Percentiles rank a stretch among this genome's conserved stretches.
These are phyloP conservation scores for Sylvia borin DNA, from an alignment of 2,797 vertebrate species.

Conservation along the genomic window DNA sequence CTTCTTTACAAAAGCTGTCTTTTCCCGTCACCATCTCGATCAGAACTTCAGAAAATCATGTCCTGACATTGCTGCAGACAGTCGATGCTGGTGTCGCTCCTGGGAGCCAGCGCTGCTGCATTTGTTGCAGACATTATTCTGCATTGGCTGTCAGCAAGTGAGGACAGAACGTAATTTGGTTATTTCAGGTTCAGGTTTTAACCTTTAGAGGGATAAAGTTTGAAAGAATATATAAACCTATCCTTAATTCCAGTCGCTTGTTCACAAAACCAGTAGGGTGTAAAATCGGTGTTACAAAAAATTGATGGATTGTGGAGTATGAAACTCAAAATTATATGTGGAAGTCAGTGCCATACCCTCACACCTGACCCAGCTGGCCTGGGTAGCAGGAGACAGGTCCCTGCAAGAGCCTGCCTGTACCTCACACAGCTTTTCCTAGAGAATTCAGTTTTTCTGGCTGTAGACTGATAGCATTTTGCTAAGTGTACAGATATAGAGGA, in stretches of 20 bases:
- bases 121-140: not conserved
- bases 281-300: not conserved
- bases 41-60: not conserved
- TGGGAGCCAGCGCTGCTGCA: accelerated
- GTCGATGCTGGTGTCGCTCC: accelerated
- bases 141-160: not conserved
- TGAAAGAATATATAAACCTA: not conserved
- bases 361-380: accelerated
- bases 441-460: not conserved
- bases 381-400: not conserved
- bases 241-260: not conserved
- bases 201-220: not conserved
- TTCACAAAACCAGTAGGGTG: not conserved
- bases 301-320: not conserved
- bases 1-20: not conserved
- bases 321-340: not conserved
- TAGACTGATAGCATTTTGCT: not conserved
- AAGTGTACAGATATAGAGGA: not conserved
- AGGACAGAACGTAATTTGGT: not conserved
- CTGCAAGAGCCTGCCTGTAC: not conserved
- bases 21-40: not conserved
- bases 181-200: not conserved
- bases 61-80: not conserved
- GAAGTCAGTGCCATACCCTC: not conserved
- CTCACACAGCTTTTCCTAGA: not conserved